Evolutionary conservation across 2,888 invertebrate genomes (phyloP), one percentile per base, ranked within the genome.

Genomic region (Dicycla oo): DNA sequence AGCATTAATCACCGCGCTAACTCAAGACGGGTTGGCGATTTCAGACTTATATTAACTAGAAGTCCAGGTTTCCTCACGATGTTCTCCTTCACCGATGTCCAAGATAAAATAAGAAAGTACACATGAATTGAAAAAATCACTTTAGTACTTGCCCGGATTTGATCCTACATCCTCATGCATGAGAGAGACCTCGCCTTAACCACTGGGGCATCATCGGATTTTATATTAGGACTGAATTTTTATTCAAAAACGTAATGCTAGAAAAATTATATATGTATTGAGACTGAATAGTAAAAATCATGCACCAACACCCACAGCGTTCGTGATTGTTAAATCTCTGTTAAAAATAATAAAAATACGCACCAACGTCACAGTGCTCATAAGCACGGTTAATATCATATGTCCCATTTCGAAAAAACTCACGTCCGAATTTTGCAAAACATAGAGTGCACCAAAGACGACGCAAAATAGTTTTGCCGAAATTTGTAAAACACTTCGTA

Each of bases 381-480:
- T 57, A 2, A 81, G 3, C 0, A 60, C 0, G 5, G 49, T 40
- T n/a, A 81, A 26, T 0, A 61, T 65, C 8, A 15, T 23, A 47
- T 77, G 73, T 26, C 70, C 78, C 13, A 81, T 0, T 45, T 81
- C 70, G 26, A 57, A 70, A 47, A 81, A 77, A 58, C 18, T 40
- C 5, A 62, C 18, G 0, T 51, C 49, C 0, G 5, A 18, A 53
- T 69, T 23, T 6, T 30, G 0, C 4, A 3, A 7, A 8, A 69
- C 3, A 40, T 23, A 81, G 0, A 30, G 0, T 0, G 23, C 0
- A 11, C 62, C 49, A 15, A 34, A 3, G 8, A 0, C 3, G 0
- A 69, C 3, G 26, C 26, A 57, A 30, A 51, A 23, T 38, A 20
- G 0, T 15, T 3, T 11, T n/a, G 11, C 0, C 1, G 4, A 2